phyloP scores from a whole-genome alignment of 2,113 vertebrate species.

The Sinocyclocheilus anshuiensis region DNA sequence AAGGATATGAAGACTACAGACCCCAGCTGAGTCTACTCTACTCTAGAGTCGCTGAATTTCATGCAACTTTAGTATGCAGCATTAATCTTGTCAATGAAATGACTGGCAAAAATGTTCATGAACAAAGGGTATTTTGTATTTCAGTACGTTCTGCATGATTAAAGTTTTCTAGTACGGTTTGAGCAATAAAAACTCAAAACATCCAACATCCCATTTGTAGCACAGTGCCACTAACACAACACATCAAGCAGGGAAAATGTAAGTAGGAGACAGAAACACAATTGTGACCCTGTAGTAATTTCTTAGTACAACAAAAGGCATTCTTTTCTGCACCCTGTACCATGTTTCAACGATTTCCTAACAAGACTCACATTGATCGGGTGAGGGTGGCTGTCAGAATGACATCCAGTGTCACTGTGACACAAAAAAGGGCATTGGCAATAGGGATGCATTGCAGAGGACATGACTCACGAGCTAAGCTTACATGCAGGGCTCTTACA shows the following conservation, averaged over 20 bases:
- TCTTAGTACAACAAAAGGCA: constrained; percentile 34
- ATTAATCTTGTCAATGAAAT: background rate
- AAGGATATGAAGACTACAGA: constrained; percentile 25
- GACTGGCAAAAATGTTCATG: background rate
- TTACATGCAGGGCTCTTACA: constrained; percentile 46
- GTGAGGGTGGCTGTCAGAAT: constrained; percentile 40
- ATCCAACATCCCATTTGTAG: background rate
- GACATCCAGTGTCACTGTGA: constrained; percentile 42
- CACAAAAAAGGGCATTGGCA: constrained; percentile 52
- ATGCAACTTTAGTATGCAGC: background rate
- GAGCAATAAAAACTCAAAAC: background rate
- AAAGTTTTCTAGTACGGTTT: constrained; percentile 27
- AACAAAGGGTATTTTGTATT: background rate
- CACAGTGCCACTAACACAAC: constrained; percentile 19
- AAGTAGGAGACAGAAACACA: constrained; percentile 29
- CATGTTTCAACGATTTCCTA: constrained; percentile 26
- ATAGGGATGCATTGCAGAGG: constrained; percentile 52
- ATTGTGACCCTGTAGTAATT: constrained; percentile 28
- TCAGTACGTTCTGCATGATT: background rate
- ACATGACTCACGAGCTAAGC: constrained; percentile 51
- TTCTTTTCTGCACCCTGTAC: constrained; percentile 32
- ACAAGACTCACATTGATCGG: constrained; percentile 46
- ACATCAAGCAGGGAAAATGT: constrained; percentile 19
- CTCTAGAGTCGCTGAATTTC: background rate
- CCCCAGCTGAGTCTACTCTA: constrained; percentile 6